Base-by-base conservation (phyloP, 2,797 vertebrate genomes). In the Oryzias dopingdopingensis region DNA sequence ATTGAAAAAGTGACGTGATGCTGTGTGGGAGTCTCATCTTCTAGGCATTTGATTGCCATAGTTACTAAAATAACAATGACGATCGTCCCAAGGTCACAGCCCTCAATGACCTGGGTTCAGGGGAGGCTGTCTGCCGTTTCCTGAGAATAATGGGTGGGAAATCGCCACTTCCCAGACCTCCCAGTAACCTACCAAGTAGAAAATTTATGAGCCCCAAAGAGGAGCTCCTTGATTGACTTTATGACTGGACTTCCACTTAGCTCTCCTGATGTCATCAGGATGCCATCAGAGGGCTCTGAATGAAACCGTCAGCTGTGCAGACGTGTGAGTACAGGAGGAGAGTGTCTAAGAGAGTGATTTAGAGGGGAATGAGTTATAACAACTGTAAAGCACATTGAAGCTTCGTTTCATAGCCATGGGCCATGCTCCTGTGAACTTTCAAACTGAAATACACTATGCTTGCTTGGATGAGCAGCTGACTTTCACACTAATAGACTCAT, bases 161-260 rank as follows among this genome's bases (percentile, higher is more conserved):
- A 84, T 78, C 75, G 86, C 84, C 83, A 91, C 86, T 93, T 93
- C 92, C 91, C 86, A 89, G 88, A 91, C 90, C 90, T 92, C 86
- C 89, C 85, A 86, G 80, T 86, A 87, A 84, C 51, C 65, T 71
- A 59, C 83, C 79, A 84, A 84, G 75, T 6, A 10, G 59, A 68
- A 89, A 89, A 92, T 92, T 93, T 92, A 93, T 14, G 85, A 86
- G 84, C 56, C 82, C 72, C 71, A 60, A 62, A 40, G 70, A 84
- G 75, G 72, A 66, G 74, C 83, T 82, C 67, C 84, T 73, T 92
- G 90, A 92, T 92, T 92, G 89, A 78, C 78, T 92, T 93, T 90
- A 93, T 92, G 90, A 78, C 85, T 80, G 80, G 74, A 92, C 89
- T 91, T 93, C 90, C 90, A 92, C 77, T 81, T 70, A 64, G 69